Conservation (phyloP, 2,113 vertebrate species). For the Menidia beryllina region DNA sequence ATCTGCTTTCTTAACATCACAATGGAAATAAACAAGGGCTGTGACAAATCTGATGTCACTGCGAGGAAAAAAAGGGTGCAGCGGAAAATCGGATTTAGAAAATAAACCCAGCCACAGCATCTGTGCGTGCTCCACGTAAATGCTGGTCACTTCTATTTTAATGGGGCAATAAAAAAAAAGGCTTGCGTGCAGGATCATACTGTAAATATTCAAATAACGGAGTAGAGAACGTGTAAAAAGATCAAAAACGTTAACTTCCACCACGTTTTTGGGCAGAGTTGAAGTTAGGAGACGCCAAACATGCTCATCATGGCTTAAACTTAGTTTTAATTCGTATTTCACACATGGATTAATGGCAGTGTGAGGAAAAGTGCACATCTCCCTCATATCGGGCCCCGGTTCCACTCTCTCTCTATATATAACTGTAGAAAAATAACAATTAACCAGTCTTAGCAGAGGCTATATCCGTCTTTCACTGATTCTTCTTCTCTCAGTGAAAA, state of each 20-base stretch:
- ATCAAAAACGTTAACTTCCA: not conserved
- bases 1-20: slow-evolving; percentile 40
- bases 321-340: not conserved
- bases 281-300: not conserved
- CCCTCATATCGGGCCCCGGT: not conserved
- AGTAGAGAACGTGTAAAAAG: not conserved
- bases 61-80: slow-evolving; percentile 20
- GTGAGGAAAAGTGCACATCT: not conserved
- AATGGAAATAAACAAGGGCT: slow-evolving; percentile 37
- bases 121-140: not conserved
- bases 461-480: slow-evolving; percentile 20
- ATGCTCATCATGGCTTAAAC: not conserved
- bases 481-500: slow-evolving; percentile 40
- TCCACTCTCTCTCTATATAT: not conserved
- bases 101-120: slow-evolving; percentile 15
- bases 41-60: slow-evolving; percentile 48
- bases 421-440: slow-evolving; percentile 38
- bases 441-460: slow-evolving; percentile 13
- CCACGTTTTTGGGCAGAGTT: not conserved
- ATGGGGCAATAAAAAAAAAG: not conserved
- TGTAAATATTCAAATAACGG: not conserved
- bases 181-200: too few species aligned
- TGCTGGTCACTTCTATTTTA: not conserved
- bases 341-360: not conserved
- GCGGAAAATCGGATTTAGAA: slow-evolving; percentile 28